phyloP scores from a whole-genome alignment of 2,113 vertebrate genomes.

The Nicator chloris region DNA sequence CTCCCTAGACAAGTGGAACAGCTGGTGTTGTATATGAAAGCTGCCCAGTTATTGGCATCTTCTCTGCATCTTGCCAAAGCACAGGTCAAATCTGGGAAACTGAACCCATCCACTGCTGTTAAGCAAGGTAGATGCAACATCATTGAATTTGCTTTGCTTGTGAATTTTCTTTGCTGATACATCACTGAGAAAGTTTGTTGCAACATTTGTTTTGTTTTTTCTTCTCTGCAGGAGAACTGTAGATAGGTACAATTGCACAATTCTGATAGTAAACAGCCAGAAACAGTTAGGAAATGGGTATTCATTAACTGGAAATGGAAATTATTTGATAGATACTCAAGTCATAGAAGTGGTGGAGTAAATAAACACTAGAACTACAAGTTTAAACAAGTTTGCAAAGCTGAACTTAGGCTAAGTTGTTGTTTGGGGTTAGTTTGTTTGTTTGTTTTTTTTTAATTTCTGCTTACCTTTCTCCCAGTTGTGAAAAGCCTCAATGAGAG shows the following conservation, averaged over 20 bases:
- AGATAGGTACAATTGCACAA: background rate
- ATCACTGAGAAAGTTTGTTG: background rate
- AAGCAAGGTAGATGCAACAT: conserved; percentile 83
- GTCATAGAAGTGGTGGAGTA: background rate
- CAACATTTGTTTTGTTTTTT: background rate
- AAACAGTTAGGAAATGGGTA: background rate
- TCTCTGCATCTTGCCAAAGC: conserved; percentile 95
- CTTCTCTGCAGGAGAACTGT: background rate
- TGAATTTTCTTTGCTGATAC: background rate
- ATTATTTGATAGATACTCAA: background rate
- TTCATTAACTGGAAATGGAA: background rate
- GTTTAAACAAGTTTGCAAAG: background rate
- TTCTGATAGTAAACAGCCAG: background rate
- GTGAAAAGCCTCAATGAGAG: conserved; percentile 92
- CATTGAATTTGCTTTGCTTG: background rate
- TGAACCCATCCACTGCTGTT: conserved; percentile 92
- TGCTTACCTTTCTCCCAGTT: conserved; percentile 72
- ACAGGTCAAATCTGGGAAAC: conserved; percentile 91
- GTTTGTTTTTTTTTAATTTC: background rate
- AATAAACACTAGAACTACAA: background rate
- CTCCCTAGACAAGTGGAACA: conserved; percentile 89
- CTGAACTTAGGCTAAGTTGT: background rate
- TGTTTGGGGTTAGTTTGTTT: background rate
- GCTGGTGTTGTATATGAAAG: conserved; percentile 96
- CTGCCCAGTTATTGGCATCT: conserved; percentile 90